Conservation (phyloP, 2,797 vertebrate genomes). For the Loriculus beryllinus region DNA sequence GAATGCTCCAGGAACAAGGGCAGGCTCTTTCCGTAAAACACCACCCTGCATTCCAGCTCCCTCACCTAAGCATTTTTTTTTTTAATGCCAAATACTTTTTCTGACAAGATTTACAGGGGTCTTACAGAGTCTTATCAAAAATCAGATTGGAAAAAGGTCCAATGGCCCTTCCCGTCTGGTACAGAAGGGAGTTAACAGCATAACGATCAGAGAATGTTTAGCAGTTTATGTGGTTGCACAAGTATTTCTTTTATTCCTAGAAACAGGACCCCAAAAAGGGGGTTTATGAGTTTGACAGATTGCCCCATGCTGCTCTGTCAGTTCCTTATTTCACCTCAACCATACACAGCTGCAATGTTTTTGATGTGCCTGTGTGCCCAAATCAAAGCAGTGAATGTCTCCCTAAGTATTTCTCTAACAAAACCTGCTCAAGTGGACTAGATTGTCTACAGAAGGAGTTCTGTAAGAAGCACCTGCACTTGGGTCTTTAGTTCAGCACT, state of each 20-base stretch:
- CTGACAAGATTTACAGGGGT: conserved; percentile 3
- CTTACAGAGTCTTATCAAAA: conserved; percentile 7
- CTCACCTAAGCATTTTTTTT: conserved; percentile 22
- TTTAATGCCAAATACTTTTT: background rate
- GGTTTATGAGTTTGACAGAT: background rate
- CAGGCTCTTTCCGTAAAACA: background rate
- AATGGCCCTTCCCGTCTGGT: background rate
- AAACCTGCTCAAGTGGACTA: background rate
- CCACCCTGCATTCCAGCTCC: background rate
- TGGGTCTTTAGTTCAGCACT: background rate
- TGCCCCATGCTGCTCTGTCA: background rate
- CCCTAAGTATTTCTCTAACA: conserved; percentile 18
- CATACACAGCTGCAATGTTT: background rate
- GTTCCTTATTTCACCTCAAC: background rate
- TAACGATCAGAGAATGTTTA: background rate
- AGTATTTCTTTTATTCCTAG: conserved; percentile 31
- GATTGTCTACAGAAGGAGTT: background rate
- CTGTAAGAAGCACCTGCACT: conserved; percentile 27
- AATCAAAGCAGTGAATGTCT: conserved; percentile 21
- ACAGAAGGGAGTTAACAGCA: conserved; percentile 17
- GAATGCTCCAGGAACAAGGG: background rate
- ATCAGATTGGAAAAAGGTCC: background rate
- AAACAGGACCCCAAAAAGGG: background rate
- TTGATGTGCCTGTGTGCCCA: background rate
- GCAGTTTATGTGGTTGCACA: background rate